phyloP scores from a whole-genome alignment of 2,797 vertebrate species.

The Epinephelus awoara region DNA sequence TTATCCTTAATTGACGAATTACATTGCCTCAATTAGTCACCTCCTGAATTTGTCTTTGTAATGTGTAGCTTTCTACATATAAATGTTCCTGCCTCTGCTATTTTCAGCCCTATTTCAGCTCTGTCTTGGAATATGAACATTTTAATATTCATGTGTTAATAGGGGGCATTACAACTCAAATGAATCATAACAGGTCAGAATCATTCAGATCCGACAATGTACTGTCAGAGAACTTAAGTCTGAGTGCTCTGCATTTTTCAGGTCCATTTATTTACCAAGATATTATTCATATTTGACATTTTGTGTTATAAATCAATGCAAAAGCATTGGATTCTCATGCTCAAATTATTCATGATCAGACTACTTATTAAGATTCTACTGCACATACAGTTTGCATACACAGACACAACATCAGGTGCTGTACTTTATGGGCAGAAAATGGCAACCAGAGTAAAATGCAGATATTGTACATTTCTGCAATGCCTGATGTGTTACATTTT shows the following conservation, averaged over 20 bases:
- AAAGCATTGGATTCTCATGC: not conserved
- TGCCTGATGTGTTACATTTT: too few relatives aligned
- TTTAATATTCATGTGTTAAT: slow-evolving; percentile 84
- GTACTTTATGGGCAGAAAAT: not conserved
- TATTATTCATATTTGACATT: not conserved
- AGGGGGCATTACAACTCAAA: slow-evolving; percentile 75
- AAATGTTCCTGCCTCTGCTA: slow-evolving; percentile 83
- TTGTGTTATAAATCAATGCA: not conserved
- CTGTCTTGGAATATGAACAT: slow-evolving; percentile 73
- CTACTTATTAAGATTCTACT: not conserved
- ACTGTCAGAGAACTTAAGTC: slow-evolving; percentile 43
- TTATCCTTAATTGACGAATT: slow-evolving; percentile 88
- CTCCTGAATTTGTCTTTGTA: slow-evolving; percentile 84
- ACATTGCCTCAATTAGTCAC: slow-evolving; percentile 86
- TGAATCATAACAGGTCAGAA: slow-evolving; percentile 65
- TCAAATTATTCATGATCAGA: not conserved
- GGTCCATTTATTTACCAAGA: slow-evolving; percentile 26
- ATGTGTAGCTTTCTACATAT: slow-evolving; percentile 81
- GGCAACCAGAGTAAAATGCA: too few relatives aligned
- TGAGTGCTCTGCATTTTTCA: slow-evolving; percentile 35
- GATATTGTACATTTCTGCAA: too few relatives aligned
- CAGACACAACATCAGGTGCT: not conserved
- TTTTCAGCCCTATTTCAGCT: slow-evolving; percentile 82
- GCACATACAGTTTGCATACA: not conserved
- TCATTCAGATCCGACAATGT: slow-evolving; percentile 43